Evolutionary conservation across 2,888 invertebrate species (phyloP).

Genomic region (Mythimna lalbum): DNA sequence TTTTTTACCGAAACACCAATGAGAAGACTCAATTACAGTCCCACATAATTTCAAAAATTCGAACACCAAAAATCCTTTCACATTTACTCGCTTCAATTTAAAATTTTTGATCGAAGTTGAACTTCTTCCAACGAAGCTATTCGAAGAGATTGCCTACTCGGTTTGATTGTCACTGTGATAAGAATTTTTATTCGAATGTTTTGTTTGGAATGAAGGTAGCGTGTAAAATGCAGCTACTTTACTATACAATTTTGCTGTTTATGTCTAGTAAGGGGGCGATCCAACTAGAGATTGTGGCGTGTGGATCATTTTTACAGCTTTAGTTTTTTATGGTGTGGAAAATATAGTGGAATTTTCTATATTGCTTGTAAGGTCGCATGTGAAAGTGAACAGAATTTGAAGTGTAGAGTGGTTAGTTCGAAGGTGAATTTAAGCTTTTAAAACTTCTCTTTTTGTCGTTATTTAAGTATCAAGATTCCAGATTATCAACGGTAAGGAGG

Average conservation of each 20-base stretch:
- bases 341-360: constrained; percentile 12
- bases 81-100: constrained; percentile 51
- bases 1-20: constrained; percentile 30
- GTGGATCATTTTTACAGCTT: constrained; percentile 44
- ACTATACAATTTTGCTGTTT: constrained; percentile 72
- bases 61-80: constrained; percentile 43
- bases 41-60: constrained; percentile 46
- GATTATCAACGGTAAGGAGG: no score
- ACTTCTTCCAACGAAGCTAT: constrained; percentile 49
- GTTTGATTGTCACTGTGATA: constrained; percentile 70
- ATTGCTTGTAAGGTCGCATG: constrained; percentile 10
- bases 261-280: constrained; percentile 58
- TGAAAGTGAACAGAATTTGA: constrained; percentile 5
- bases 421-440: neutral
- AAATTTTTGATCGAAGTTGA: constrained; percentile 51
- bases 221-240: constrained; percentile 75
- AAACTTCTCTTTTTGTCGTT: neutral
- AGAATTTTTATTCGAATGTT: constrained; percentile 74
- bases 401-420: neutral
- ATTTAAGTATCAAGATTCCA: neutral
- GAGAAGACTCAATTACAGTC: constrained; percentile 40
- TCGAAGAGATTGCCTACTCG: constrained; percentile 60
- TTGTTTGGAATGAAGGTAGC: constrained; percentile 71
- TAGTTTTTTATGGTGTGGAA: constrained; percentile 44
- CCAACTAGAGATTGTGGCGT: constrained; percentile 23